These are phyloP conservation scores for Ambastaia sidthimunki DNA, from an alignment of 2,797 vertebrate genomes.

Conservation along the genomic window DNA sequence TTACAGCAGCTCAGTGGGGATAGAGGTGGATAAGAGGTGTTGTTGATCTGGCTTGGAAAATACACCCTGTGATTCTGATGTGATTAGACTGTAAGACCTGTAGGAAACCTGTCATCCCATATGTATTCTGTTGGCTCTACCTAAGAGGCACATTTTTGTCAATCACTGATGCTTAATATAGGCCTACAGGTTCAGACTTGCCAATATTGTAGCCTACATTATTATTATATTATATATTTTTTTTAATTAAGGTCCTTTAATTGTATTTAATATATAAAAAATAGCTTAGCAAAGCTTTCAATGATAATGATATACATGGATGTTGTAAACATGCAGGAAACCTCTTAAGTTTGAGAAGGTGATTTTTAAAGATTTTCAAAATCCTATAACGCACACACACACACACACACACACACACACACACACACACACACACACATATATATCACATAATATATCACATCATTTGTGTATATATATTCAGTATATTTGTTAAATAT, in stretches of 20 bases:
- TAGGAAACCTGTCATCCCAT: not conserved
- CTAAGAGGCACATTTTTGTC: not conserved
- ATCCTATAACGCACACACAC: too few relatives aligned
- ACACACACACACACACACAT: too few relatives aligned
- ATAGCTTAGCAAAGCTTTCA: too few relatives aligned
- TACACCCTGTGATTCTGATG: conserved; percentile 1
- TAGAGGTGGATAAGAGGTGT: not conserved
- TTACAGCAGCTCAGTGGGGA: not conserved
- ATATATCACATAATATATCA: too few relatives aligned
- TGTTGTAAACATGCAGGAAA: too few relatives aligned
- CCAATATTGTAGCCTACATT: not conserved
- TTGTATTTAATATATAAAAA: not conserved
- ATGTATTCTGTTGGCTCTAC: not conserved
- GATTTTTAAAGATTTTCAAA: too few relatives aligned
- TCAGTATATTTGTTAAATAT: too few relatives aligned
- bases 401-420: too few relatives aligned
- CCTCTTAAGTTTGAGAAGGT: too few relatives aligned
- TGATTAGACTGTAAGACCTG: not conserved
- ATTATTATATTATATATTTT: not conserved
- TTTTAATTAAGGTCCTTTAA: not conserved
- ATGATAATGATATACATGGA: too few relatives aligned
- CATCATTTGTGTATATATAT: too few relatives aligned
- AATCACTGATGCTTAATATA: conserved; percentile 15
- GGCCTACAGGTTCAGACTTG: conserved; percentile 28
- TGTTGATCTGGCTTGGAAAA: conserved; percentile 24